Evolutionary conservation across 1,140 invertebrate genomes (phyloP).

Genomic region (Drosophila serrata): DNA sequence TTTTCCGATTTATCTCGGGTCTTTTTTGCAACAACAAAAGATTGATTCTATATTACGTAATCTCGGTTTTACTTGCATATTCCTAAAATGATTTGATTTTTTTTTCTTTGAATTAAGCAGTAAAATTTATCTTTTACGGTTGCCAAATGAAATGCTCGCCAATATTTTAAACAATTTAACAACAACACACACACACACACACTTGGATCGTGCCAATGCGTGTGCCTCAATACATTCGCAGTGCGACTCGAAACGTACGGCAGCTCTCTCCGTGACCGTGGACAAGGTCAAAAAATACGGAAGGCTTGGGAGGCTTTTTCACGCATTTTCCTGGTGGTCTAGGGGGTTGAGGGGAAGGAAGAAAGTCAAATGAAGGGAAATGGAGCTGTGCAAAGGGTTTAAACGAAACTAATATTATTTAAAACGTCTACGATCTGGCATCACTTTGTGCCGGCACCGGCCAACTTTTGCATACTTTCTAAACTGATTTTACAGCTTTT

Average conservation of each 20-base stretch:
- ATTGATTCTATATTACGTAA: background rate
- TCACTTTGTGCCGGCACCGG: conserved; percentile 1
- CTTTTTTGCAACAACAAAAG: background rate
- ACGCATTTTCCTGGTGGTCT: background rate
- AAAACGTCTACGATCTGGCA: background rate
- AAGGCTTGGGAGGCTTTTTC: background rate
- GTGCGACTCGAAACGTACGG: background rate
- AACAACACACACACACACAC: conserved; percentile 1
- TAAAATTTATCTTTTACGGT: conserved; percentile 52
- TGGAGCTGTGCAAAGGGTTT: too few species aligned
- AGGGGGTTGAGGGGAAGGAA: background rate
- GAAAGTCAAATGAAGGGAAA: background rate
- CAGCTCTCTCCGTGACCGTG: conserved; percentile 14
- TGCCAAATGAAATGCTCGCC: conserved; percentile 7
- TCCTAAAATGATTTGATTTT: background rate
- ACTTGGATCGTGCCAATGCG: conserved; percentile 7
- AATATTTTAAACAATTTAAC: conserved; percentile 11
- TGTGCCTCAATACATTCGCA: conserved; percentile 8
- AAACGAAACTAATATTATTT: too few species aligned
- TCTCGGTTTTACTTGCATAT: conserved; percentile 9
- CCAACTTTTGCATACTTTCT: background rate
- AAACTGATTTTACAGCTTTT: background rate
- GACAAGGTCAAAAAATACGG: conserved; percentile 11
- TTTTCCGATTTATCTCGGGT: conserved; percentile 17
- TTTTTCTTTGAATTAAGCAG: conserved; percentile 28